Base-by-base conservation (phyloP, 2,797 vertebrate species). In the Novumbra hubbsi region DNA sequence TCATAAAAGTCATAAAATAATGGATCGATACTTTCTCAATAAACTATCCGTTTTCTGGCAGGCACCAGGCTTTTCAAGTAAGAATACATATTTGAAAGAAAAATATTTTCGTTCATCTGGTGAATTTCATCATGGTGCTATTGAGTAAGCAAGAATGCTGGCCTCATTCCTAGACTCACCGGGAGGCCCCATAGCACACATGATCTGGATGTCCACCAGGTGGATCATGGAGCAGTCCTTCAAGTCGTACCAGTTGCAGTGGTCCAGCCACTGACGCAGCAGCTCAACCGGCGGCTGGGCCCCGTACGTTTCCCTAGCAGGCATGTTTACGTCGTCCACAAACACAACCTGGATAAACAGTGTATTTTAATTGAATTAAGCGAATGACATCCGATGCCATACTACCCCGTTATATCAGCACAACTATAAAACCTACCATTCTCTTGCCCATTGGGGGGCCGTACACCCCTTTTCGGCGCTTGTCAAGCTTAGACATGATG, bases 281-380 rank as follows among this genome's bases (percentile, higher is more conserved):
- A 98, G 91, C 85, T 98, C 96, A 71, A 98, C 95, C 2, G 96
- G 95, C 0, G 96, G 96, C 71, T 98, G 96, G 68, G 96, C 96
- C 57, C 96, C 96, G 21, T 96, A 98, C 1, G 95, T 93, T 79
- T 97, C 96, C 79, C 93, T 92, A 27, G 94, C 94, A 16, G 96
- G 96, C 96, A 98, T 97, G 84, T 97, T 98, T 72, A 98, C 95
- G 72, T 98, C 96, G 81, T 97, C 96, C 80, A 97, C 95, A 93
- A 98, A 98, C 71, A 97, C 91, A 84, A 98, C 89, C 96, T 98
- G 81, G 34, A 34, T 5, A 12, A 27, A 60, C 55, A 28, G 12
- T 57, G 55, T 24, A 21, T 57, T 12, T 57, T 24, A 24, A 21
- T 45, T n/a, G n/a, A n/a, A n/a, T n/a, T n/a, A n/a, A 45, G 41